phyloP scores from a whole-genome alignment of 2,113 vertebrate genomes.

The Nycticebus coucang region DNA sequence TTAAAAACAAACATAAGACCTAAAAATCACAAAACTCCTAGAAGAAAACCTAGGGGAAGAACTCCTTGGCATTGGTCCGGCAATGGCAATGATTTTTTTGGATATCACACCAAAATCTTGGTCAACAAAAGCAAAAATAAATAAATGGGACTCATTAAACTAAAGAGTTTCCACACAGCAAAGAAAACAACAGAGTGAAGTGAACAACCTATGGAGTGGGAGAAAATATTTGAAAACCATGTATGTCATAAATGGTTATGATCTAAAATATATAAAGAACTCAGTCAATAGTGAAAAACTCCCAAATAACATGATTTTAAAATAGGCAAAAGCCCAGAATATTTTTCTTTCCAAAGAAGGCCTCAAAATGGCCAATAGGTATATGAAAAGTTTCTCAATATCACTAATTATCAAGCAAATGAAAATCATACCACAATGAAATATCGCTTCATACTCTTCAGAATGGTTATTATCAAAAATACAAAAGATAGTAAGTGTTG shows the following conservation, averaged over 20 bases:
- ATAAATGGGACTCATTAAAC: not conserved
- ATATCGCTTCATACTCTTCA: not conserved
- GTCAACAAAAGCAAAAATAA: not conserved
- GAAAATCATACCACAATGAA: not conserved
- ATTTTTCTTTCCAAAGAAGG: not conserved
- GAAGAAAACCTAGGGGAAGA: not conserved
- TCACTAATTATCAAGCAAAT: not conserved
- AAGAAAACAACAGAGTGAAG: not conserved
- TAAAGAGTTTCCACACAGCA: not conserved
- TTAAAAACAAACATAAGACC: not conserved
- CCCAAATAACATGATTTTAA: not conserved
- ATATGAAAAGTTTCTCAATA: not conserved
- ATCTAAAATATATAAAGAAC: not conserved
- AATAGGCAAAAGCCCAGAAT: not conserved
- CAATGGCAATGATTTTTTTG: not conserved
- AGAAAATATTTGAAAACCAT: not conserved
- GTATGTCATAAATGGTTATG: not conserved
- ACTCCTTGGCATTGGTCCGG: not conserved
- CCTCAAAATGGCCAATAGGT: not conserved
- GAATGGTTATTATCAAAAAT: not conserved
- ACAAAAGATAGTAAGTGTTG: not conserved
- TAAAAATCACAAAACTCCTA: not conserved
- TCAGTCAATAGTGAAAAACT: not conserved
- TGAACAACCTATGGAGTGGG: not conserved
- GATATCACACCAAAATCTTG: not conserved